Evolutionary conservation across 2,797 vertebrate species (phyloP).

Genomic region (Neoniphon sammara): DNA sequence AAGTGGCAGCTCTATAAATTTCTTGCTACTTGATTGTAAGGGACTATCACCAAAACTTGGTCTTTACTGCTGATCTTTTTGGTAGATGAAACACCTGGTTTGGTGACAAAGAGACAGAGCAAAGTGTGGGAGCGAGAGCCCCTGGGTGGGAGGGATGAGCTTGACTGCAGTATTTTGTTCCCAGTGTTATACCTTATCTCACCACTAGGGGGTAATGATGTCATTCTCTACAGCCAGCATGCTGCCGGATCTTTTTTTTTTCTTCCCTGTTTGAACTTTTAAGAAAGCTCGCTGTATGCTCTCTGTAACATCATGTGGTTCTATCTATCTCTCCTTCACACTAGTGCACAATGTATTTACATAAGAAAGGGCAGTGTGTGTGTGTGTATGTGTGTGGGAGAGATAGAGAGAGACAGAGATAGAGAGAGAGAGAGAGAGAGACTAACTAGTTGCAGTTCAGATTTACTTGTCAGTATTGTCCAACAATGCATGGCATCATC

Average conservation of each 20-base stretch:
- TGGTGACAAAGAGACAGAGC: no score
- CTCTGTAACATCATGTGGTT: slow-evolving; percentile 60
- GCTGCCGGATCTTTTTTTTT: background rate
- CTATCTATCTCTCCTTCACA: slow-evolving; percentile 59
- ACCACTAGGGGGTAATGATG: slow-evolving; percentile 67
- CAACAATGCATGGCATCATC: slow-evolving; percentile 44
- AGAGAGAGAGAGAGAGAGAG: no score
- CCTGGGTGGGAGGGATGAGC: slow-evolving; percentile 26
- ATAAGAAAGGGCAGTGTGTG: slow-evolving; percentile 48
- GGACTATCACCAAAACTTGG: no score
- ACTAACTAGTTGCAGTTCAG: slow-evolving; percentile 35
- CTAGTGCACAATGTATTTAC: slow-evolving; percentile 68
- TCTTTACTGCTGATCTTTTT: no score
- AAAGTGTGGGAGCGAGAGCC: slow-evolving; percentile 17
- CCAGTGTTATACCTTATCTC: background rate
- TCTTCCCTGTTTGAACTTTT: slow-evolving; percentile 44
- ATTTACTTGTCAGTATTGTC: slow-evolving; percentile 38
- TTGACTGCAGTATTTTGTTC: slow-evolving; percentile 40
- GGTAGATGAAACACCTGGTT: no score
- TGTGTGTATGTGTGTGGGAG: slow-evolving; percentile 31
- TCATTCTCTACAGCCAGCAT: slow-evolving; percentile 19
- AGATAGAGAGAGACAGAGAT: no score
- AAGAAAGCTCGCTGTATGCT: slow-evolving; percentile 51
- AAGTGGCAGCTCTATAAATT: no score
- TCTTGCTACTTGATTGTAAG: no score